phyloP scores from a whole-genome alignment of 2,113 vertebrate species.

The Poecilia latipinna region DNA sequence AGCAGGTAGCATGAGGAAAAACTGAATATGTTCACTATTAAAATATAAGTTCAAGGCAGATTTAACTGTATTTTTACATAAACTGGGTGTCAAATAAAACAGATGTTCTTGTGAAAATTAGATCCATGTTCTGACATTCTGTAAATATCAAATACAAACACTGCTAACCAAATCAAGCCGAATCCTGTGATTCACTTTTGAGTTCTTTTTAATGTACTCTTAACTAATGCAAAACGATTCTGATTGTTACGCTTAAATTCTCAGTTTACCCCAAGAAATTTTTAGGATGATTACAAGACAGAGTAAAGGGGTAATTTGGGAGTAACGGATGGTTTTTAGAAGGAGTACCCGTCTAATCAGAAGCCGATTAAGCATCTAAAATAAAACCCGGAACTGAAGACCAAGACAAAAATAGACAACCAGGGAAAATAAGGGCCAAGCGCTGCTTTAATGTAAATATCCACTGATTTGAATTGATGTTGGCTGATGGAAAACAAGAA shows the following conservation, averaged over 20 bases:
- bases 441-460: constrained; percentile 2
- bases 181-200: neutral
- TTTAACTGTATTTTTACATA: neutral
- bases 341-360: neutral
- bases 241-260: neutral
- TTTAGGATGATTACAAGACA: neutral
- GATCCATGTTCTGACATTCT: neutral
- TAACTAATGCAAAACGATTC: neutral
- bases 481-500: constrained; percentile 19
- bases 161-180: neutral
- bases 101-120: neutral
- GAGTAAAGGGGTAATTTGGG: neutral
- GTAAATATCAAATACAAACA: neutral
- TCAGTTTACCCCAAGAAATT: constrained; percentile 1
- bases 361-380: neutral
- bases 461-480: constrained; percentile 14
- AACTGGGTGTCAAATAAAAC: neutral
- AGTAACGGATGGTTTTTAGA: neutral
- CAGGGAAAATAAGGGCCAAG: neutral
- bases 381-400: neutral
- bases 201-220: neutral
- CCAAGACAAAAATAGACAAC: neutral
- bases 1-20: neutral
- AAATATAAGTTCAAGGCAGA: neutral
- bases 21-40: no score